Conservation (phyloP, 2,797 vertebrate genomes). For the Hypotaenidia okinawae region DNA sequence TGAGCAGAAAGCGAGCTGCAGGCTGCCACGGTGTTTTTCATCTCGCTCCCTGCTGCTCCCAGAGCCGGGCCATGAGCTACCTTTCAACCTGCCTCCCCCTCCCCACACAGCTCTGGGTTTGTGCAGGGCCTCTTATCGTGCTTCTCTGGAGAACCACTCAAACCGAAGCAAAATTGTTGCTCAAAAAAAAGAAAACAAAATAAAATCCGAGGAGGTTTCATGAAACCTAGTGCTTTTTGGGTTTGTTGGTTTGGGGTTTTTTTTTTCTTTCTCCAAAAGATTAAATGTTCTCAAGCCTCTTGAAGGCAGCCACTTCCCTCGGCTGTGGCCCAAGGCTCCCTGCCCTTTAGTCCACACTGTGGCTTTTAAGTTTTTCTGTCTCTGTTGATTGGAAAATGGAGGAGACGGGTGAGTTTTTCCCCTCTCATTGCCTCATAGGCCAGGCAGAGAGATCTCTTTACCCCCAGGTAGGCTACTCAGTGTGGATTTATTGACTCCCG, state of each 20-base stretch:
- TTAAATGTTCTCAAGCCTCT: conserved; percentile 1
- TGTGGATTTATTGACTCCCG: background rate
- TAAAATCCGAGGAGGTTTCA: background rate
- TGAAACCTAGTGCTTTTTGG: background rate
- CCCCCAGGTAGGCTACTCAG: background rate
- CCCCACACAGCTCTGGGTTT: background rate
- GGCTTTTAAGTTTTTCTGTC: conserved; percentile 32
- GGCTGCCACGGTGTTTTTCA: background rate
- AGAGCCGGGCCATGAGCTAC: background rate
- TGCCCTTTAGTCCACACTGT: background rate
- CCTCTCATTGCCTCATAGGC: background rate
- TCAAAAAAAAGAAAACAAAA: background rate
- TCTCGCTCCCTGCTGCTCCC: conserved; percentile 36
- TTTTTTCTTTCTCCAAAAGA: background rate
- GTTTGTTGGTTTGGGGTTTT: too few species aligned
- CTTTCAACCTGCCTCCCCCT: background rate
- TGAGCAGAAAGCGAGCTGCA: conserved; percentile 17
- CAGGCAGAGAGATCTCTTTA: background rate
- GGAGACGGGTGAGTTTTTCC: background rate
- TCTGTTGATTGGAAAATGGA: conserved; percentile 1
- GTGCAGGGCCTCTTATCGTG: background rate
- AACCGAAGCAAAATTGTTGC: background rate
- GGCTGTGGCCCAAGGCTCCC: background rate
- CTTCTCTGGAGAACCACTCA: conserved; percentile 7
- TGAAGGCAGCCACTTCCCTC: conserved; percentile 15